Evolutionary conservation across 2,888 invertebrate species (phyloP), one percentile per base, ranked within the genome.

Genomic region (Drosophila phalerata): DNA sequence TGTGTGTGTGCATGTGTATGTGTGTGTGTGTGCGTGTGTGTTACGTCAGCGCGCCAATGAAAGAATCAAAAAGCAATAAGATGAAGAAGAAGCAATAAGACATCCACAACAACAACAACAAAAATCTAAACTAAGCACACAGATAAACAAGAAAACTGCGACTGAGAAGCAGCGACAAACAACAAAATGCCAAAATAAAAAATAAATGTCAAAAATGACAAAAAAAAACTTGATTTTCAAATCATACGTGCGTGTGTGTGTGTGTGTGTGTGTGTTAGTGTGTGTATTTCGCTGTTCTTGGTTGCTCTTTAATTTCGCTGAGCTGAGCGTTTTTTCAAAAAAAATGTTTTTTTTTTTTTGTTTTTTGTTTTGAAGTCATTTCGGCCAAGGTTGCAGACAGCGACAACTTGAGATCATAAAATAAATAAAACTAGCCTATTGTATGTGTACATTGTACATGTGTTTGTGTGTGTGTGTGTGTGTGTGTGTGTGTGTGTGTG

Each of bases 371-470:
- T 38, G 53, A 65, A 77, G 65, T 74, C 77, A 84, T 81, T 72
- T 75, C 77, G 87, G 84, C 84, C 87, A 84, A 86, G 84, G 84
- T 81, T 71, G 68, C 60, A 37, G 69, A 61, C 73, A 75, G 62
- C 69, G 65, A 73, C 73, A 77, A 69, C 65, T 77, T 75, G 71
- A 80, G 73, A 80, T 80, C 80, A 70, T 72, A 71, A 69, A 71
- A 66, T 61, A 76, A 76, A 75, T 73, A 75, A 74, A 64, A 62
- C 64, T 73, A 47, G 58, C 60, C 61, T 60, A 61, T 63, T 43
- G 40, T 51, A 9, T 69, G 19, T 40, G 19, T 40, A 58, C 17
- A 49, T 63, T 28, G 28, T 28, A 28, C 28, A 38, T 51, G 38
- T 61, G 48, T 60, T 45, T 48, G 11, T 28, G 11, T 5, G 30